Percentiles rank a stretch among this genome's conserved stretches.
Conservation (phyloP, 2,888 invertebrate genomes). For the Punctoribates punctum region DNA sequence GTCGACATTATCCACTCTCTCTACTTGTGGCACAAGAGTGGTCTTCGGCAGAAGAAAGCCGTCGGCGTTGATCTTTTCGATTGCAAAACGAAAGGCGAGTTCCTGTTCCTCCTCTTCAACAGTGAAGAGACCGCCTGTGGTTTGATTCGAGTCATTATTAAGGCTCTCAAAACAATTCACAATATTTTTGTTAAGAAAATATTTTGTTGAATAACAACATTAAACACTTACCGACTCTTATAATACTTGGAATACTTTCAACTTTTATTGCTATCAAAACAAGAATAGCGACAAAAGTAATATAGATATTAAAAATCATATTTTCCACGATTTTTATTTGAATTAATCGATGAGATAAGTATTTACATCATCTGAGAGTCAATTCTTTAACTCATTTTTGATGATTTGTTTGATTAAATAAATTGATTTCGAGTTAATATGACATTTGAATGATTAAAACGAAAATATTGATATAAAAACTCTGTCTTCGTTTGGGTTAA, state of each 20-base stretch:
- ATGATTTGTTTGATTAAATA: neutral
- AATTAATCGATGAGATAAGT: neutral
- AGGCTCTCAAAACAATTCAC: neutral
- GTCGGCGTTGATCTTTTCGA: slow-evolving; percentile 77
- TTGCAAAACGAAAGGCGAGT: slow-evolving; percentile 83
- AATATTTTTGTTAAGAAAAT: neutral
- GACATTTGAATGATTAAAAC: neutral
- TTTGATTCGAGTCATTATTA: neutral
- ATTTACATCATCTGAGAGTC: neutral
- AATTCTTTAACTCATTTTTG: neutral
- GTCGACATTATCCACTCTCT: slow-evolving; percentile 81
- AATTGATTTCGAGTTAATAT: neutral
- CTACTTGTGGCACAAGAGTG: slow-evolving; percentile 78
- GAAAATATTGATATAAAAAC: neutral
- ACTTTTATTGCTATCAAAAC: neutral
- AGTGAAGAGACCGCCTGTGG: slow-evolving; percentile 45
- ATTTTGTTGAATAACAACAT: no score
- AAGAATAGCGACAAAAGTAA: slow-evolving; percentile 22
- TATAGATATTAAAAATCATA: neutral
- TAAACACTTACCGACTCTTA: slow-evolving; percentile 20
- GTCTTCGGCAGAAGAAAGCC: slow-evolving; percentile 72
- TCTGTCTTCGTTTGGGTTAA: neutral
- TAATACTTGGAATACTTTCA: slow-evolving; percentile 23
- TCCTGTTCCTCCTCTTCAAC: slow-evolving; percentile 58
- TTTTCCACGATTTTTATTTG: neutral